phyloP scores from a whole-genome alignment of 2,888 invertebrate genomes.

The Nephrotoma guestfalica region DNA sequence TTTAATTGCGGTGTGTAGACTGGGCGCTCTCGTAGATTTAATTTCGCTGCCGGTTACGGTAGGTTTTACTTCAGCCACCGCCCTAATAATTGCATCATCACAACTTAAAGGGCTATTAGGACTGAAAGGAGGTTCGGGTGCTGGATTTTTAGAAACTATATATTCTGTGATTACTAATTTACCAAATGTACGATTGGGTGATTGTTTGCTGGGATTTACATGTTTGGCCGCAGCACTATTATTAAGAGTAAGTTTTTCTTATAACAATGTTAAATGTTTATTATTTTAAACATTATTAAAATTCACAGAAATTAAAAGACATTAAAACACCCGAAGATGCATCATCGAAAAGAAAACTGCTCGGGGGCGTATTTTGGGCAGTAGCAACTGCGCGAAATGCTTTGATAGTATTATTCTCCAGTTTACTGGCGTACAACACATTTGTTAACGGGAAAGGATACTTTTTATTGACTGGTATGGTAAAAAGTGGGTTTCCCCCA shows the following conservation, averaged over 20 bases:
- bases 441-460: constrained; percentile 37
- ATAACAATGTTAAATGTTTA: neutral
- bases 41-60: constrained; percentile 82
- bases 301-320: constrained; percentile 55
- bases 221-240: constrained; percentile 60
- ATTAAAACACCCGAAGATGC: constrained; percentile 34
- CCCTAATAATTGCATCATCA: constrained; percentile 76
- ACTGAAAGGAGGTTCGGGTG: constrained; percentile 49
- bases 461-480: constrained; percentile 60
- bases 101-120: constrained; percentile 62
- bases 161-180: constrained; percentile 54
- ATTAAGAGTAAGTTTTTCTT: constrained; percentile 48
- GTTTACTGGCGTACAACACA: constrained; percentile 50
- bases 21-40: constrained; percentile 77
- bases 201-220: constrained; percentile 52
- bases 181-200: constrained; percentile 49
- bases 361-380: constrained; percentile 55
- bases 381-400: constrained; percentile 73
- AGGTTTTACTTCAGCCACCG: constrained; percentile 83
- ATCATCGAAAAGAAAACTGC: constrained; percentile 27
- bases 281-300: constrained; percentile 15
- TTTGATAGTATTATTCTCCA: constrained; percentile 49
- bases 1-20: constrained; percentile 49
- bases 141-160: constrained; percentile 61
- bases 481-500: constrained; percentile 51